phyloP scores from a whole-genome alignment of 2,113 vertebrate species.

The Gopherus evgoodei region DNA sequence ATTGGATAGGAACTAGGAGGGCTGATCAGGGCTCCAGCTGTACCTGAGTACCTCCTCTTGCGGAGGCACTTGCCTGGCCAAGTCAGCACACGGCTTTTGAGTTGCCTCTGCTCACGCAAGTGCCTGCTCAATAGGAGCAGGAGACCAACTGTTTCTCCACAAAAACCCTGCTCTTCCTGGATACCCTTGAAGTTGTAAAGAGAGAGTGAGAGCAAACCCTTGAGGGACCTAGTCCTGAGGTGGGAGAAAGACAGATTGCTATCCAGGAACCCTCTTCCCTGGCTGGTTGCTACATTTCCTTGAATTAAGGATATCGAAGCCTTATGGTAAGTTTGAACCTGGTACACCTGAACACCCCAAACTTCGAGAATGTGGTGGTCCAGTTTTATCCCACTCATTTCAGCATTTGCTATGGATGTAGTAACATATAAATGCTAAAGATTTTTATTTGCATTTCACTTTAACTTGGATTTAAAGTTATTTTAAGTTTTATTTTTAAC shows the following conservation, averaged over 20 bases:
- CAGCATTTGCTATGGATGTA: not conserved
- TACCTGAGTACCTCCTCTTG: fast-evolving
- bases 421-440: not conserved
- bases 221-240: not conserved
- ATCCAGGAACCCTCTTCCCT: not conserved
- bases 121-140: not conserved
- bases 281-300: not conserved
- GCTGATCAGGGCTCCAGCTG: not conserved
- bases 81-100: not conserved
- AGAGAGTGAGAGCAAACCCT: not conserved
- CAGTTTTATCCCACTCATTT: not conserved
- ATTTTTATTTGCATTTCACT: not conserved
- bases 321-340: not conserved
- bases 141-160: not conserved
- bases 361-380: not conserved
- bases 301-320: not conserved
- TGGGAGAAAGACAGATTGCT: not conserved
- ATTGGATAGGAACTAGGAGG: not conserved
- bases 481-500: constrained; percentile 8
- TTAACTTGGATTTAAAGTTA: not conserved
- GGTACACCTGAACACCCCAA: not conserved
- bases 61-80: not conserved
- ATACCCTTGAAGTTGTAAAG: not conserved
- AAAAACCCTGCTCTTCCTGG: not conserved
- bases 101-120: not conserved